Percentiles rank a stretch among this genome's conserved stretches.
Conservation (phyloP, 2,113 vertebrate species). For the Podarcis cretensis region DNA sequence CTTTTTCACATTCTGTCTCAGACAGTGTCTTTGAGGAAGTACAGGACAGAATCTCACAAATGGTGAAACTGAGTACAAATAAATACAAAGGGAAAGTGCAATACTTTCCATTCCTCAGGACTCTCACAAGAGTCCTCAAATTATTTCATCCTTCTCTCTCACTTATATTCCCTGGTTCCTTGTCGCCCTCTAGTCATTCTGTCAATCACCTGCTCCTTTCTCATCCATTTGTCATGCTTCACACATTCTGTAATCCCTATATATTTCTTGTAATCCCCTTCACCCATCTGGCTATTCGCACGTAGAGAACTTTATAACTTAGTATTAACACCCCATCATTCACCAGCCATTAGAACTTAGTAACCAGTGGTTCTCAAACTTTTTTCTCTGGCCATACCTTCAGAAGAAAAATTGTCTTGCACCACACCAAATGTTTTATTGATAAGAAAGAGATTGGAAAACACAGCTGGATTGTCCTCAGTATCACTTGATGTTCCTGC, state of each 20-base stretch:
- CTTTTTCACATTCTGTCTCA: background rate
- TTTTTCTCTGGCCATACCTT: too few relatives aligned
- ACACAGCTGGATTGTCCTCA: too few relatives aligned
- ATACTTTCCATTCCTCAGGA: background rate
- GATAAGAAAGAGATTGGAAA: too few relatives aligned
- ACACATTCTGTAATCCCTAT: background rate
- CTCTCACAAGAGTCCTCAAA: background rate
- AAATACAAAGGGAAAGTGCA: background rate
- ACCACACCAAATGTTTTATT: too few relatives aligned
- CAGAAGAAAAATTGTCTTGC: too few relatives aligned
- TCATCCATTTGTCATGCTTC: background rate
- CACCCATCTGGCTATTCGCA: background rate
- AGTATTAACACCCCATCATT: background rate
- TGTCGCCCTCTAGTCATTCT: constrained; percentile 8
- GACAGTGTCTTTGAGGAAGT: background rate
- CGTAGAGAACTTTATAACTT: background rate
- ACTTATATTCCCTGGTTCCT: background rate
- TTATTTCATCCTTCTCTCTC: background rate
- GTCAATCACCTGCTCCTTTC: constrained; percentile 9
- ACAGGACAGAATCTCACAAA: constrained; percentile 7
- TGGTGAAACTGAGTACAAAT: background rate
- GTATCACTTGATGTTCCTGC: too few relatives aligned
- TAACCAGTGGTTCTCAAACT: too few relatives aligned
- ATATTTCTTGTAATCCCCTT: background rate
- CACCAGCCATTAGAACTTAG: too few relatives aligned